Evolutionary conservation across 2,113 vertebrate genomes (phyloP).

Genomic region (Hydropotes inermis): DNA sequence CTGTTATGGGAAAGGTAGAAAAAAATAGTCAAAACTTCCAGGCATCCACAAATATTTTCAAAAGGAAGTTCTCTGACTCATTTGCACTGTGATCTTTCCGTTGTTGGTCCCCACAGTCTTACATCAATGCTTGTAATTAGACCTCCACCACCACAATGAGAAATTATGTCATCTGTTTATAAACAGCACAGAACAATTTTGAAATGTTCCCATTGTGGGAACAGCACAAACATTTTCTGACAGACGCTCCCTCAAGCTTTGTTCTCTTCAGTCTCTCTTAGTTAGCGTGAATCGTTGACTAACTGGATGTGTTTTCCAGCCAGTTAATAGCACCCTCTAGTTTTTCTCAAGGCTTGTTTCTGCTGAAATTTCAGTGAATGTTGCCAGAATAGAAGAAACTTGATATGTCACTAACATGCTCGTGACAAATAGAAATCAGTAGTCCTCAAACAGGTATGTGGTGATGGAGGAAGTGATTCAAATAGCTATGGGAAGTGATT

Average conservation of each 20-base stretch:
- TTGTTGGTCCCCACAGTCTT: neutral
- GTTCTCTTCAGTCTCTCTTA: neutral
- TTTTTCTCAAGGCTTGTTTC: neutral
- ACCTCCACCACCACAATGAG: neutral
- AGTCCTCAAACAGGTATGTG: neutral
- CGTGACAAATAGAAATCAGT: neutral
- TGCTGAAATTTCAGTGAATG: neutral
- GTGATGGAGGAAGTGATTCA: neutral
- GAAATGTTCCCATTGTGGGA: slow-evolving; percentile 35
- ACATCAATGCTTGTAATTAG: slow-evolving; percentile 16
- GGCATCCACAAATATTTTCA: slow-evolving; percentile 33
- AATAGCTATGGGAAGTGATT: neutral
- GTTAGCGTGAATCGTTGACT: neutral
- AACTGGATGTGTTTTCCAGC: neutral
- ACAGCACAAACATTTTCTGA: slow-evolving; percentile 50
- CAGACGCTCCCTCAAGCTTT: slow-evolving; percentile 37
- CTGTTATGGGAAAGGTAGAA: slow-evolving; percentile 58
- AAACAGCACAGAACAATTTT: slow-evolving; percentile 48
- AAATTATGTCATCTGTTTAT: slow-evolving; percentile 45
- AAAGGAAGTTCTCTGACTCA: slow-evolving; percentile 48
- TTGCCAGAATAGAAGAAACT: neutral
- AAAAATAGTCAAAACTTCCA: neutral
- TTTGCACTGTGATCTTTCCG: slow-evolving; percentile 12
- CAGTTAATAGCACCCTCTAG: neutral
- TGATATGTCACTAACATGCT: neutral